Evolutionary conservation across 2,888 invertebrate genomes (phyloP), one percentile per base, ranked within the genome.

Genomic region (Pogonocherus hispidulus): DNA sequence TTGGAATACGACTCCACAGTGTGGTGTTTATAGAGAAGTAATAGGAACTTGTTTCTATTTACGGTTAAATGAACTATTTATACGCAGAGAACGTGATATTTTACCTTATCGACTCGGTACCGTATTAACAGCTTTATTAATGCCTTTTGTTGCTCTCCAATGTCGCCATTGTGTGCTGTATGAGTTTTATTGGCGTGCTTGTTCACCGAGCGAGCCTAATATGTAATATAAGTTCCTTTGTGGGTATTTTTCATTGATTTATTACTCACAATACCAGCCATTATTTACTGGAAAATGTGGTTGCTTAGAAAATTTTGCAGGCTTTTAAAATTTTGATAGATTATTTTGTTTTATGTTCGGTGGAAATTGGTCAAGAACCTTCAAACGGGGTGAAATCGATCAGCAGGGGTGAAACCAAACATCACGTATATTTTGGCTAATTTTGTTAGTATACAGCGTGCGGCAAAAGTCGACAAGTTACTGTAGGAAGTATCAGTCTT

Each of bases 91-190:
- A 74, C 73, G 71, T 74, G 74, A 76, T 77, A 76, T 74, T 75
- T 75, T 70, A 68, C 70, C 64, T 72, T 76, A 76, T 77, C 76
- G 73, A 68, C 70, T 27, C 63, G 63, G 71, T 70, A 72, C 71
- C 66, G 66, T 73, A 75, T 71, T 75, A 75, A 77, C 76, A 73
- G 73, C 76, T 76, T 74, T 75, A 76, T 78, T 76, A 76, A 74
- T 76, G 71, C 72, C 73, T 72, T 73, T 76, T 76, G 73, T 73
- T 69, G 65, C 51, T 60, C 32, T 47, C 47, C 27, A 59, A 27
- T 16, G 59, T 47, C n/a, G 59, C 59, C 32, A 59, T 59, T 59
- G 59, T 57, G 44, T 16, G 59, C 27, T 32, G 18, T 41, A 41
- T 41, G 41, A 41, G 41, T 41, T 41, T 41, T 41, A 41, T 41